These are phyloP conservation scores for Conger conger DNA, from an alignment of 2,113 vertebrate genomes.

Conservation along the genomic window DNA sequence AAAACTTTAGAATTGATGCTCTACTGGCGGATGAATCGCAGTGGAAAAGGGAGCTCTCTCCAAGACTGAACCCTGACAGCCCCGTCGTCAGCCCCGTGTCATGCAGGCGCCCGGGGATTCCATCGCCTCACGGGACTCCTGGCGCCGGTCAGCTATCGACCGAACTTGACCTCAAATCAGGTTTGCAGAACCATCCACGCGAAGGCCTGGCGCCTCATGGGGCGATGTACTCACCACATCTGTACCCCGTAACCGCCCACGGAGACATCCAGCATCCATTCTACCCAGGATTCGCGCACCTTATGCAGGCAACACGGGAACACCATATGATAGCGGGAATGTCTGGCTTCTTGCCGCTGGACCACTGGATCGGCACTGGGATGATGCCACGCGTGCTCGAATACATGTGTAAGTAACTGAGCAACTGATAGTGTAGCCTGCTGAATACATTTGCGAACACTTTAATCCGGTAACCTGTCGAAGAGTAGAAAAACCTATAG, in stretches of 20 bases:
- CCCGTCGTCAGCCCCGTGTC: conserved; percentile 48
- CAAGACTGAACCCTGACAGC: conserved; percentile 46
- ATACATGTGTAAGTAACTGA: conserved; percentile 56
- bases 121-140: conserved; percentile 52
- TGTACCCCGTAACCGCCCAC: conserved; percentile 67
- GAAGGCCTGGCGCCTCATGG: conserved; percentile 57
- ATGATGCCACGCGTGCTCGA: conserved; percentile 70
- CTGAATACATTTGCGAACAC: background rate
- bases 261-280: conserved; percentile 67
- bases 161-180: conserved; percentile 56
- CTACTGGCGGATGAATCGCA: conserved; percentile 68
- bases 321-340: conserved; percentile 68
- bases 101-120: conserved; percentile 53
- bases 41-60: conserved; percentile 42
- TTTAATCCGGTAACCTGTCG: no score
- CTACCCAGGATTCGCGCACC: conserved; percentile 63
- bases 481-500: no score
- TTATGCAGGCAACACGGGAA: conserved; percentile 68
- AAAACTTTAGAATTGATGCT: conserved; percentile 79
- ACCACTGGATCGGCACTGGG: conserved; percentile 76
- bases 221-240: conserved; percentile 57
- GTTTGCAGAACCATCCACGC: conserved; percentile 57
- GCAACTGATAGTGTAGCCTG: background rate
- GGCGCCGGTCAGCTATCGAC: conserved; percentile 38
- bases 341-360: conserved; percentile 60